Conservation (phyloP, 1,140 invertebrate species). For the Drosophila carrolli region DNA sequence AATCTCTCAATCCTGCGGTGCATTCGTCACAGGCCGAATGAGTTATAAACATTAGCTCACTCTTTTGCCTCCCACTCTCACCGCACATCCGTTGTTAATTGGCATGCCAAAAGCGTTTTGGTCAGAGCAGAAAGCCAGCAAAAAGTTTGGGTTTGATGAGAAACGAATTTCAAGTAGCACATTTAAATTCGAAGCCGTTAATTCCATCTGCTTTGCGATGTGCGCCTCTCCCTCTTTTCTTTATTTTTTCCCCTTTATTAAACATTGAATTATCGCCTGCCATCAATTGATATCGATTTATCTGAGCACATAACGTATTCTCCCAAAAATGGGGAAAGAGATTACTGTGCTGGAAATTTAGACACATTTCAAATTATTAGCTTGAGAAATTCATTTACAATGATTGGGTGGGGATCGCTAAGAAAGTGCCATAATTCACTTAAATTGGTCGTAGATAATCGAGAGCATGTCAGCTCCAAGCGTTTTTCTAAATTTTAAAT, state of each 20-base stretch:
- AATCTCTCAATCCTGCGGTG: constrained; percentile 41
- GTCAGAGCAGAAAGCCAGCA: constrained; percentile 11
- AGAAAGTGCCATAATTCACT: too few relatives aligned
- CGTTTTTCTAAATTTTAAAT: not conserved
- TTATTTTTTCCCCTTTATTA: constrained; percentile 39
- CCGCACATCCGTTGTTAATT: constrained; percentile 59
- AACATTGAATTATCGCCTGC: constrained; percentile 46
- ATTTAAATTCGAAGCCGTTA: constrained; percentile 55
- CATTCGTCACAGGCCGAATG: constrained; percentile 50
- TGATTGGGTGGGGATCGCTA: not conserved
- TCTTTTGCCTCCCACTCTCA: constrained; percentile 1
- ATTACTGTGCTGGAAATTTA: not conserved
- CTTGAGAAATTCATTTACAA: not conserved
- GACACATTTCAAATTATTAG: too few relatives aligned
- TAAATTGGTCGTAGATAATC: too few relatives aligned
- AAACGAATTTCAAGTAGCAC: constrained; percentile 40
- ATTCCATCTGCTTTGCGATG: constrained; percentile 30
- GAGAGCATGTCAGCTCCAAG: constrained; percentile 4
- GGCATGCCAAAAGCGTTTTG: constrained; percentile 67
- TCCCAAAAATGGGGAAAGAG: constrained; percentile 37
- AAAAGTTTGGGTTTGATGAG: constrained; percentile 26
- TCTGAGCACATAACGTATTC: constrained; percentile 57
- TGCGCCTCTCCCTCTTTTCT: not conserved
- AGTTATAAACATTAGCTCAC: constrained; percentile 15
- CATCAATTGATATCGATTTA: constrained; percentile 74